Evolutionary conservation across 53 echinoderm and acorn worm genomes (phyloP), one percentile per base, ranked within the genome.

Genomic region (Hippasteria phrygiana): DNA sequence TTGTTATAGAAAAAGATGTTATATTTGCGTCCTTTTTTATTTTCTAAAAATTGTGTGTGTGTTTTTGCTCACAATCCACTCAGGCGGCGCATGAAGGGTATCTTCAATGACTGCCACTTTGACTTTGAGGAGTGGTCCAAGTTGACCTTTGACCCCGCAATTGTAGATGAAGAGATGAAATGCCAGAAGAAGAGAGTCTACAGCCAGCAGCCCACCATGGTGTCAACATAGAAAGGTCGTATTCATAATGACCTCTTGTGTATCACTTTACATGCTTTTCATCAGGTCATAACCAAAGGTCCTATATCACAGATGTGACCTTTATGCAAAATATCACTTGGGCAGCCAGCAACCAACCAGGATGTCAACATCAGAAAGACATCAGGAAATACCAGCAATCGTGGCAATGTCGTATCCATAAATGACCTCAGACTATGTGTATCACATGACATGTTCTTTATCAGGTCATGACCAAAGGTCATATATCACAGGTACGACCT

Each of bases 41-140:
- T 32, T 35, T 36, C 27, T 54, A 7, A 5, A 7, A 11, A 45
- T 45, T 20, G 14, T 32, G n/a, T n/a, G n/a, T 14, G 26, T 75
- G 54, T 55, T 32, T 32, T 87, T 66, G n/a, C 69, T 29, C 5
- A 1, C 20, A 59, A 59, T 59, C 54, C 20, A 28, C 27, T 37
- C 90, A 97, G 97, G 67, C 89, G 98, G 27, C 88, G 98, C 77
- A 98, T 98, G 98, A 75, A 95, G 31, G 91, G 94, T 3, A 62
- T 73, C 20, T 95, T 95, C 80, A 95, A 96, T 75, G 90, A 94
- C 75, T 67, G 83, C 34, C 95, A 98, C 55, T 98, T 91, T 75
- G 93, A 98, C 76, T 95, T 98, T 89, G 88, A 90, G 18, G 88
- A 95, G 54, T 90, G 88, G 81, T 86, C 90, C 62, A 71, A 88